phyloP scores from a whole-genome alignment of 2,113 vertebrate genomes.

The Psephotus haematonotus region DNA sequence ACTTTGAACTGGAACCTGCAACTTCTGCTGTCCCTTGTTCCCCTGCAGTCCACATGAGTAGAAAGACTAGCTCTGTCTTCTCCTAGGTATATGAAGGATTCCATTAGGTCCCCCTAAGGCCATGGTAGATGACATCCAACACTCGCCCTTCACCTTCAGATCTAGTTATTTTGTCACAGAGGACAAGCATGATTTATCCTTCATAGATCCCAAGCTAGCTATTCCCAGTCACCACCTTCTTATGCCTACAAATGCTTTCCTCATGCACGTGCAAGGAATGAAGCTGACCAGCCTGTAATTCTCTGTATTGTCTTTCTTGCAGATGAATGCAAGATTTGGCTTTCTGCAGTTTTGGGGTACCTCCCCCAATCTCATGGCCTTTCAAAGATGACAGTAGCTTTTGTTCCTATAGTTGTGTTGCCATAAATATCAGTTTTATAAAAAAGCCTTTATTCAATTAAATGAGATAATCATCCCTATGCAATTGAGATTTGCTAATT shows the following conservation, averaged over 20 bases:
- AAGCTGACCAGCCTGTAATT: neutral
- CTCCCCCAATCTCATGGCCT: neutral
- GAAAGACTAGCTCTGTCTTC: neutral
- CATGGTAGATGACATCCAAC: neutral
- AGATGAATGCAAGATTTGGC: rapidly evolving
- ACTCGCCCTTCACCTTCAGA: neutral
- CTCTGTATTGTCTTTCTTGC: neutral
- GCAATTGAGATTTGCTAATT: neutral
- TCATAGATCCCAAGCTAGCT: neutral
- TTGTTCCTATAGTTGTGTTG: neutral
- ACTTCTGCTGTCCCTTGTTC: neutral
- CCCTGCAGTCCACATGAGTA: neutral
- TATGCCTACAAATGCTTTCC: neutral
- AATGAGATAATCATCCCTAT: neutral
- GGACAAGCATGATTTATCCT: neutral
- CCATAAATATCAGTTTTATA: neutral
- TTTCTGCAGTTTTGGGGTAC: neutral
- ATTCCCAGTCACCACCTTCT: neutral
- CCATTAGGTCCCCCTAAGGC: no score
- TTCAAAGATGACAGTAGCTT: neutral
- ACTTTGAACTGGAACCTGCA: neutral
- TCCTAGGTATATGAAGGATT: neutral
- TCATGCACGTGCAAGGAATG: neutral
- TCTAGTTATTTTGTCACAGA: neutral
- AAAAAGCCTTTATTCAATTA: neutral